A percentile compares a stretch with the other conserved stretches of the same genome.
phyloP scores from a whole-genome alignment of 2,888 invertebrate species.

The Stegophylla sp. region DNA sequence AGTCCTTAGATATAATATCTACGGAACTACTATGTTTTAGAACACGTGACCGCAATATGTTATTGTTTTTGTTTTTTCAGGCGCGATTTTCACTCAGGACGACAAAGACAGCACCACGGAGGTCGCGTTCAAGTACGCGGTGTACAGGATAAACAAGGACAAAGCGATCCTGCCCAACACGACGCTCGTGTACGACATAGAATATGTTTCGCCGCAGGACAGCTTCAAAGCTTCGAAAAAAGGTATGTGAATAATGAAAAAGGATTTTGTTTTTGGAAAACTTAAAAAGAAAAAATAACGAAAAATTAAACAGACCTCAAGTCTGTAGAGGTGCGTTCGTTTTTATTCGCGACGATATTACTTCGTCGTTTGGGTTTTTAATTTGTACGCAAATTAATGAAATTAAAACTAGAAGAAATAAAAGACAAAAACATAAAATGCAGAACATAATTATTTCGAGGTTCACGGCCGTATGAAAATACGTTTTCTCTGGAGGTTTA shows the following conservation, averaged over 20 bases:
- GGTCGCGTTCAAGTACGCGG: conserved; percentile 92
- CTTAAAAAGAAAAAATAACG: too few species aligned
- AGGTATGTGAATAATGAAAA: conserved; percentile 69
- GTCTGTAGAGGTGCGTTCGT: too few species aligned
- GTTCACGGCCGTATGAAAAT: too few species aligned
- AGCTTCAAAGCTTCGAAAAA: conserved; percentile 90
- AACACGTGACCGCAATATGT: neutral
- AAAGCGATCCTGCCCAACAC: conserved; percentile 81
- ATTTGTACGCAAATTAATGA: too few species aligned
- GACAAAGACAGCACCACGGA: conserved; percentile 85
- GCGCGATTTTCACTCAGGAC: conserved; percentile 91
- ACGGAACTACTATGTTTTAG: neutral
- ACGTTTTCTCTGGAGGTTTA: too few species aligned
- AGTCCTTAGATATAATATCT: neutral
- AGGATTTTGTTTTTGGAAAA: too few species aligned
- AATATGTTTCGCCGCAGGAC: conserved; percentile 87
- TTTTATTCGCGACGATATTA: too few species aligned
- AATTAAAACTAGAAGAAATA: too few species aligned
- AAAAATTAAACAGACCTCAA: too few species aligned
- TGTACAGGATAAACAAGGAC: conserved; percentile 91
- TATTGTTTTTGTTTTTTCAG: conserved; percentile 69
- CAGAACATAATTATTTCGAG: too few species aligned
- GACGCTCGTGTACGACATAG: conserved; percentile 90
- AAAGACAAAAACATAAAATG: too few species aligned
- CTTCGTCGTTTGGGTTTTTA: too few species aligned